These are phyloP conservation scores for Frieseomelitta varia DNA, from an alignment of 1,140 invertebrate genomes.

Conservation along the genomic window DNA sequence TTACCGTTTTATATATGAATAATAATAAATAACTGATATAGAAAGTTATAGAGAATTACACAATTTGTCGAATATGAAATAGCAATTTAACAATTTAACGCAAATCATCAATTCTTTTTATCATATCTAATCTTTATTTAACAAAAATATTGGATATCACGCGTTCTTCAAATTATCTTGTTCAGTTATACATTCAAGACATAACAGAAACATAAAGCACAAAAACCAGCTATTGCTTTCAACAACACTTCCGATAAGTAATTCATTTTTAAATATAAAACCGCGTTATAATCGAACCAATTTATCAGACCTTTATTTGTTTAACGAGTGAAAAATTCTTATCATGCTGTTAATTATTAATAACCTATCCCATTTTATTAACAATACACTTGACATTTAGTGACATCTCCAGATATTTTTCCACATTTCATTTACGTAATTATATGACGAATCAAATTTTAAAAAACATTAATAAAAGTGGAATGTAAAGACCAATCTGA, in stretches of 20 bases:
- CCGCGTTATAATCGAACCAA: neutral
- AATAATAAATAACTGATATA: neutral
- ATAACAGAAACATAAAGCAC: conserved; percentile 34
- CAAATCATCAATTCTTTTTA: neutral
- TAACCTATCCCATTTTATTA: conserved; percentile 4
- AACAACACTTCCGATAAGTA: conserved; percentile 20
- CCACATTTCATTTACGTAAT: too few species aligned
- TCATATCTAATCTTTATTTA: neutral
- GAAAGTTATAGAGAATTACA: neutral
- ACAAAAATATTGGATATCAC: conserved; percentile 15
- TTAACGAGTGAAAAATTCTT: conserved; percentile 19
- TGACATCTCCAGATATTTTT: neutral
- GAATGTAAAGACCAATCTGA: too few species aligned
- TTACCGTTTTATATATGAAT: neutral
- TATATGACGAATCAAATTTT: neutral
- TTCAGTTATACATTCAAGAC: conserved; percentile 41
- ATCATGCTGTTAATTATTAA: conserved; percentile 1
- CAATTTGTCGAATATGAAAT: neutral
- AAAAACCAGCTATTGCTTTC: conserved; percentile 13
- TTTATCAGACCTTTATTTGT: conserved; percentile 1
- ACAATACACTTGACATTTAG: too few species aligned
- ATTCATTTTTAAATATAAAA: conserved; percentile 10
- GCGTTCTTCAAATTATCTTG: conserved; percentile 38
- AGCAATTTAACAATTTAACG: neutral
- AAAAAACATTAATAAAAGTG: neutral